Evolutionary conservation across 2,797 vertebrate species (phyloP).

Genomic region (Hyperoplus immaculatus): DNA sequence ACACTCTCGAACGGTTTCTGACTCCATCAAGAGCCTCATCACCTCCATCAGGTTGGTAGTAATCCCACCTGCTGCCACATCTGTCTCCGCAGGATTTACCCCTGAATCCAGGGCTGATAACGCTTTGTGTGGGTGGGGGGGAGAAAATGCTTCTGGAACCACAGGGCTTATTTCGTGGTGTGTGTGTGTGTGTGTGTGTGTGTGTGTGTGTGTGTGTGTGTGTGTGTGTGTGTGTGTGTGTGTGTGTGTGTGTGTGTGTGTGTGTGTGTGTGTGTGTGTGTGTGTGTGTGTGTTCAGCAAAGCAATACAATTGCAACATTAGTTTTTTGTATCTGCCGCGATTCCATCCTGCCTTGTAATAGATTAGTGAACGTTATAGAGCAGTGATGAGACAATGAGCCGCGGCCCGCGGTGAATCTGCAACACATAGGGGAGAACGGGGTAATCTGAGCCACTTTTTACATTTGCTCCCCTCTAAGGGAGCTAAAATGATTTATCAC

Average conservation of each 20-base stretch:
- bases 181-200: not conserved
- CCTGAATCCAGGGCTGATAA: slow-evolving; percentile 18
- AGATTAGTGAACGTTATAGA: slow-evolving; percentile 33
- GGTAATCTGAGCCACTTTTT: too few relatives aligned
- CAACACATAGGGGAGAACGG: slow-evolving; percentile 8
- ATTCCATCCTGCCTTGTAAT: slow-evolving; percentile 43
- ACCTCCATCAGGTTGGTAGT: slow-evolving; percentile 94
- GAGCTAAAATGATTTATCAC: too few relatives aligned
- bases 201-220: too few relatives aligned
- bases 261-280: not conserved
- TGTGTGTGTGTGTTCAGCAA: slow-evolving; percentile 24
- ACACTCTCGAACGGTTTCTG: slow-evolving; percentile 96
- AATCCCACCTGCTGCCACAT: slow-evolving; percentile 28
- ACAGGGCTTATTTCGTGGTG: slow-evolving; percentile 28
- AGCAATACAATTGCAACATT: slow-evolving; percentile 54
- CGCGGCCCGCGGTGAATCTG: slow-evolving; percentile 11
- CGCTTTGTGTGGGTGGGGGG: slow-evolving; percentile 16
- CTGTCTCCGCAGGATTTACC: slow-evolving; percentile 47
- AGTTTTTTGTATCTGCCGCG: slow-evolving; percentile 43
- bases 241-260: too few relatives aligned
- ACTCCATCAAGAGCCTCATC: slow-evolving; percentile 99
- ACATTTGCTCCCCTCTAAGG: too few relatives aligned
- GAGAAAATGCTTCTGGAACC: slow-evolving; percentile 25
- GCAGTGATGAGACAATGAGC: slow-evolving; percentile 41
- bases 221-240: not conserved